These are phyloP conservation scores for Pterois miles DNA, from an alignment of 2,797 vertebrate species.

Conservation along the genomic window DNA sequence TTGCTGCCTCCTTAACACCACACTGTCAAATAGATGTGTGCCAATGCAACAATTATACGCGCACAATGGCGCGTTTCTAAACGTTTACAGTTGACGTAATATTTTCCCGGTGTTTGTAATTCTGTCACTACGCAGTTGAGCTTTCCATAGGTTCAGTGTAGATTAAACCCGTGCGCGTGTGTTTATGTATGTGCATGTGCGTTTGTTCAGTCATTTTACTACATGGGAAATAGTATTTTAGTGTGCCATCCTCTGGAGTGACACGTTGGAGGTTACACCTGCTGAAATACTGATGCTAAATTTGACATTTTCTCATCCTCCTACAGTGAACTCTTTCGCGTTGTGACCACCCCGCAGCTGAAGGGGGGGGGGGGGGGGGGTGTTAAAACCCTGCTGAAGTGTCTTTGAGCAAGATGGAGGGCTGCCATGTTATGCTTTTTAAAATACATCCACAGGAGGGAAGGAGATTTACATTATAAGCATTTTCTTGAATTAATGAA, in stretches of 20 bases:
- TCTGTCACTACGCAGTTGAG: slow-evolving; percentile 17
- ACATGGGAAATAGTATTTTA: not conserved
- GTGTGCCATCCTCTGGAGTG: not conserved
- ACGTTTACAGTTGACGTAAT: slow-evolving; percentile 51
- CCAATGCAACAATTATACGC: slow-evolving; percentile 66
- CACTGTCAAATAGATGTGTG: slow-evolving; percentile 45
- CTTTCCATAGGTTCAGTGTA: not conserved
- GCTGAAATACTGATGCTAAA: not conserved
- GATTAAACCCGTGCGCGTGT: not conserved
- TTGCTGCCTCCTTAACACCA: slow-evolving; percentile 56
- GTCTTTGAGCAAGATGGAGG: slow-evolving; percentile 22
- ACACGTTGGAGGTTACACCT: not conserved
- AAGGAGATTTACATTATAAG: not conserved
- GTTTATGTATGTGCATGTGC: not conserved
- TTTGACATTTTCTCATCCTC: not conserved
- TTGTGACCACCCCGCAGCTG: not conserved
- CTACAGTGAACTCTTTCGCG: not conserved
- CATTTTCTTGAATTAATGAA: not conserved
- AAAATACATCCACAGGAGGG: not conserved
- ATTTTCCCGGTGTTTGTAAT: slow-evolving; percentile 47
- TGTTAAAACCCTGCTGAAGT: slow-evolving; percentile 9
- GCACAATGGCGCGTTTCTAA: slow-evolving; percentile 33
- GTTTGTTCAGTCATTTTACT: not conserved
- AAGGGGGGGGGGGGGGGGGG: not conserved
- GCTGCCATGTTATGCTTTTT: not conserved